Conservation (phyloP, 2,888 invertebrate genomes). For the Drosophila mulleri region DNA sequence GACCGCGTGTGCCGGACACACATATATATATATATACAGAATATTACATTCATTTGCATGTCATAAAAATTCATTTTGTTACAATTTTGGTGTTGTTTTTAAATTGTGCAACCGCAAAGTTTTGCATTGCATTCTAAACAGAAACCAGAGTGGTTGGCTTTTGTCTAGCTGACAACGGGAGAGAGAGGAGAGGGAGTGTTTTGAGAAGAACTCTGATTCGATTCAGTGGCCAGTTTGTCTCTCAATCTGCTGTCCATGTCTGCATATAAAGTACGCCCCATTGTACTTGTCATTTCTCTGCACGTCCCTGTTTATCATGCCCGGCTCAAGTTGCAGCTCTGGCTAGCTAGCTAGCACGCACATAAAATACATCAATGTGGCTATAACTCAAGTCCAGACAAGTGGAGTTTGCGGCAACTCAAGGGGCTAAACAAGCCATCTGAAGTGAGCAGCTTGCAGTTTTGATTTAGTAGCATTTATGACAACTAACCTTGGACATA, state of each 20-base stretch:
- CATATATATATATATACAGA: not conserved
- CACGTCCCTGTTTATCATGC: constrained; percentile 70
- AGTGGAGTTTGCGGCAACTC: constrained; percentile 52
- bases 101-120: constrained; percentile 78
- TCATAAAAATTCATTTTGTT: constrained; percentile 79
- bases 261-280: constrained; percentile 75
- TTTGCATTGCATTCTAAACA: constrained; percentile 72
- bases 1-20: constrained; percentile 7
- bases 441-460: constrained; percentile 48
- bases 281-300: constrained; percentile 73
- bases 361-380: constrained; percentile 68
- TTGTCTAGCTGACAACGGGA: constrained; percentile 11
- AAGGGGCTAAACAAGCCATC: constrained; percentile 41
- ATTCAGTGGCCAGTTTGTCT: constrained; percentile 59
- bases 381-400: constrained; percentile 52
- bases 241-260: constrained; percentile 69
- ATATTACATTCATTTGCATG: constrained; percentile 64
- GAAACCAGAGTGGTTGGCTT: constrained; percentile 47
- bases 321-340: constrained; percentile 13
- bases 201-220: constrained; percentile 49
- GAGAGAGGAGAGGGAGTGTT: constrained; percentile 26
- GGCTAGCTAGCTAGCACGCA: constrained; percentile 43
- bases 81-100: constrained; percentile 72
- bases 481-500: constrained; percentile 49
- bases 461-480: constrained; percentile 75